These are phyloP conservation scores for Myotis myotis DNA, from an alignment of 2,797 vertebrate genomes.

Conservation along the genomic window DNA sequence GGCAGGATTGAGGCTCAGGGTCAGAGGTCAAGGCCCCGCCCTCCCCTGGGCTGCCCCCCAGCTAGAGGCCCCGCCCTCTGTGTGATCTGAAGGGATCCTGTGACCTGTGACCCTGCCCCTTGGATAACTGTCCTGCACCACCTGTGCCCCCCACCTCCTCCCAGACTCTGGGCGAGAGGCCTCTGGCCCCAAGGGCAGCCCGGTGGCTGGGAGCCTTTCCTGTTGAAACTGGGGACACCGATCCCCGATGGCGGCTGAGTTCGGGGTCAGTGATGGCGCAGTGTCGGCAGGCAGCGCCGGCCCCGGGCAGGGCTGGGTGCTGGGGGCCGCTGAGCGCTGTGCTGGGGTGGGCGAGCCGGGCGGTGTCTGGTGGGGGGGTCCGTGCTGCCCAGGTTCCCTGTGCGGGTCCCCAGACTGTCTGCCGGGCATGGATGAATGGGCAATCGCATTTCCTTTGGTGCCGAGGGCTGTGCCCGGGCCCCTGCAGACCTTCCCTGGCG, in stretches of 20 bases:
- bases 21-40: too few relatives aligned
- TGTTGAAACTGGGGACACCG: not conserved
- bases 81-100: not conserved
- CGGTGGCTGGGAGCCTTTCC: not conserved
- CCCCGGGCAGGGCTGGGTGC: not conserved
- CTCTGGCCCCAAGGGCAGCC: not conserved
- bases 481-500: not conserved
- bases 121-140: not conserved
- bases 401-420: accelerated
- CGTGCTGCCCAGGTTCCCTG: not conserved
- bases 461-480: accelerated
- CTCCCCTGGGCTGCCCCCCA: accelerated
- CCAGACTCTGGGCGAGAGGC: not conserved
- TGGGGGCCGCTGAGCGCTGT: accelerated
- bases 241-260: accelerated
- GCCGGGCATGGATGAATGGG: accelerated
- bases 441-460: not conserved
- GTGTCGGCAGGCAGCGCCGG: too few relatives aligned
- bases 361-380: too few relatives aligned
- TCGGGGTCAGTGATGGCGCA: not conserved
- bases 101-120: not conserved
- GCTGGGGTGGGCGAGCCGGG: not conserved
- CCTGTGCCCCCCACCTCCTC: accelerated
- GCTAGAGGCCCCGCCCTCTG: accelerated
- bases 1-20: too few relatives aligned